A percentile compares a stretch with the other conserved stretches of the same genome.
phyloP scores from a whole-genome alignment of 2,888 invertebrate species.

The Hirtodrosophila duncani region DNA sequence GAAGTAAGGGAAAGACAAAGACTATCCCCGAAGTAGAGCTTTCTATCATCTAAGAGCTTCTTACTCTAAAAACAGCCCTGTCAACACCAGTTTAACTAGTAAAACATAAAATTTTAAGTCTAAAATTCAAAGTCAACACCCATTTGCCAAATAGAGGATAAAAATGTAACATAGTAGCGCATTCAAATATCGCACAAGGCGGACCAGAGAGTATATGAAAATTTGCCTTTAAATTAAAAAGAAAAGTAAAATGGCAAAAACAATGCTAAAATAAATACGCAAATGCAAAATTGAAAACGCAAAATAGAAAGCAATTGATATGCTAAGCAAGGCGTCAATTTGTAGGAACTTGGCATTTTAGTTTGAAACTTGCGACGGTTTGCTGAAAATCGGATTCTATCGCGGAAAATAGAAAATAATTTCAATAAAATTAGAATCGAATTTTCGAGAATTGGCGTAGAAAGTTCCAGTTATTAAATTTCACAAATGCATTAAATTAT shows the following conservation, averaged over 20 bases:
- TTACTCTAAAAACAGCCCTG: too few species aligned
- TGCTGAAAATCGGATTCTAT: conserved; percentile 52
- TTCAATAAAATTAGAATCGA: not conserved
- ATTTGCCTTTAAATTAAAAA: conserved; percentile 40
- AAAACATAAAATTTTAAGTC: too few species aligned
- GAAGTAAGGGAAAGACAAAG: too few species aligned
- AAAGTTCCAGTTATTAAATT: not conserved
- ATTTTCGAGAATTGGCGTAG: not conserved
- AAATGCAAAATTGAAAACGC: conserved; percentile 62
- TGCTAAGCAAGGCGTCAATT: conserved; percentile 51
- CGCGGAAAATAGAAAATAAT: conserved; percentile 6
- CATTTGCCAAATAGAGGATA: too few species aligned
- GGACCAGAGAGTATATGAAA: too few species aligned
- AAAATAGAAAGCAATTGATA: conserved; percentile 70
- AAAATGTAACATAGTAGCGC: too few species aligned
- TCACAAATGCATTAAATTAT: not conserved
- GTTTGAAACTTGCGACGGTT: conserved; percentile 60
- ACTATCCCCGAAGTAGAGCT: too few species aligned
- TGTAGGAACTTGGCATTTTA: conserved; percentile 57
- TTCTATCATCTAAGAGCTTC: too few species aligned
- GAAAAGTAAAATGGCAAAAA: conserved; percentile 26
- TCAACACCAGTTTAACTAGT: too few species aligned
- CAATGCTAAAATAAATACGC: conserved; percentile 60
- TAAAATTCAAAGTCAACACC: too few species aligned
- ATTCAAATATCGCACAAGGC: too few species aligned